Evolutionary conservation across 1,140 invertebrate species (phyloP).

Genomic region (Bombus sibiricus): DNA sequence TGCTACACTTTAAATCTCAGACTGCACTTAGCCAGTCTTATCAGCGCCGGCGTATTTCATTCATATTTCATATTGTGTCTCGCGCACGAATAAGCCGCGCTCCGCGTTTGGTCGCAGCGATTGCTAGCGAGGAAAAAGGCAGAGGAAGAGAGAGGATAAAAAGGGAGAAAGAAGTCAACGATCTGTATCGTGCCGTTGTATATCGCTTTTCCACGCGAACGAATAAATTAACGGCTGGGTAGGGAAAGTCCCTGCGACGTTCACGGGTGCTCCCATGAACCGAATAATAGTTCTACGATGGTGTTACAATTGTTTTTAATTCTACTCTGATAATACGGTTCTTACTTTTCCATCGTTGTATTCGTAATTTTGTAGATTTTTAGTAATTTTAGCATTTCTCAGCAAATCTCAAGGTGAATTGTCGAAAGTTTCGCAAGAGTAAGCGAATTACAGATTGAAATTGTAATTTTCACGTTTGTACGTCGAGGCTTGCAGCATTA

Average conservation of each 20-base stretch:
- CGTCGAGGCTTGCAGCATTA: no score
- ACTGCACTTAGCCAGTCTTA: conserved; percentile 21
- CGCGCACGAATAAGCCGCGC: conserved; percentile 6
- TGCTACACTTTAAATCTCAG: conserved; percentile 36
- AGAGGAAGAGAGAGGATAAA: neutral
- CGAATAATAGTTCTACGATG: neutral
- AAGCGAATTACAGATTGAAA: neutral
- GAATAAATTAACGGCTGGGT: neutral
- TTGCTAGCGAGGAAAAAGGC: neutral
- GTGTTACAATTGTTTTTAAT: no score
- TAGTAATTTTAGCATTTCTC: no score
- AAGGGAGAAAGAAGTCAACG: neutral
- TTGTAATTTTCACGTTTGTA: neutral
- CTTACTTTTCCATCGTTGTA: no score
- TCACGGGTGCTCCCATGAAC: neutral
- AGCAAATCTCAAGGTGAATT: no score
- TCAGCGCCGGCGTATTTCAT: conserved; percentile 17
- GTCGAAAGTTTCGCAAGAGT: no score
- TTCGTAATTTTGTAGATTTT: no score
- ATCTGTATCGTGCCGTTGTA: neutral
- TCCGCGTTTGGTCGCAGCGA: neutral
- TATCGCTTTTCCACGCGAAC: conserved; percentile 27
- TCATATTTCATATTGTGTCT: conserved; percentile 38
- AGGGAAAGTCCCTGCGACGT: neutral
- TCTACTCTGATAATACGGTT: no score